Conservation (phyloP, 1,140 invertebrate species). For the Drosophila grimshawi region DNA sequence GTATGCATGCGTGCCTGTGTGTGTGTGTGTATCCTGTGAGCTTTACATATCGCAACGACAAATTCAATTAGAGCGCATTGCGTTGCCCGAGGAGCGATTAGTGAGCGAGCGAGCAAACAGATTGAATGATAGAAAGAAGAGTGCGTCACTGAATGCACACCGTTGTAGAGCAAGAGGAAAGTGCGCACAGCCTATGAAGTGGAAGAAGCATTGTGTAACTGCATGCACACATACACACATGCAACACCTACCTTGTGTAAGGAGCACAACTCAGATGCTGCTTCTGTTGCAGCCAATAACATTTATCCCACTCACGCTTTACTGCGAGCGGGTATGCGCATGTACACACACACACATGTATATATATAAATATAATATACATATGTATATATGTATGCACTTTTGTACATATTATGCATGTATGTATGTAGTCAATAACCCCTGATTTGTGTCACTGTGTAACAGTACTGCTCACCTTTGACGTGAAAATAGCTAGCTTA, state of each 20-base stretch:
- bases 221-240: too few species aligned
- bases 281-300: constrained; percentile 3
- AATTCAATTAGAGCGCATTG: background rate
- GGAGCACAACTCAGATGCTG: constrained; percentile 30
- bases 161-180: constrained; percentile 17
- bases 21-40: constrained; percentile 5
- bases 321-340: constrained; percentile 37
- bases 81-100: background rate
- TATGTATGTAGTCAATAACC: constrained; percentile 6
- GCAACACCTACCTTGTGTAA: background rate
- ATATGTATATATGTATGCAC: constrained; percentile 9
- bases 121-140: background rate
- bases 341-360: constrained; percentile 18
- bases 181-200: constrained; percentile 10
- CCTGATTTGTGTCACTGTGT: background rate
- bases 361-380: background rate
- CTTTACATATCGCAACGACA: background rate
- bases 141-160: constrained; percentile 14
- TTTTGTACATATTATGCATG: constrained; percentile 7
- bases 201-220: background rate
- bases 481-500: too few species aligned
- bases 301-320: constrained; percentile 9
- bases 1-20: background rate
- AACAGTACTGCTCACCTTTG: background rate
- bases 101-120: background rate